Evolutionary conservation across 2,113 vertebrate species (phyloP).

Genomic region (Grus americana): DNA sequence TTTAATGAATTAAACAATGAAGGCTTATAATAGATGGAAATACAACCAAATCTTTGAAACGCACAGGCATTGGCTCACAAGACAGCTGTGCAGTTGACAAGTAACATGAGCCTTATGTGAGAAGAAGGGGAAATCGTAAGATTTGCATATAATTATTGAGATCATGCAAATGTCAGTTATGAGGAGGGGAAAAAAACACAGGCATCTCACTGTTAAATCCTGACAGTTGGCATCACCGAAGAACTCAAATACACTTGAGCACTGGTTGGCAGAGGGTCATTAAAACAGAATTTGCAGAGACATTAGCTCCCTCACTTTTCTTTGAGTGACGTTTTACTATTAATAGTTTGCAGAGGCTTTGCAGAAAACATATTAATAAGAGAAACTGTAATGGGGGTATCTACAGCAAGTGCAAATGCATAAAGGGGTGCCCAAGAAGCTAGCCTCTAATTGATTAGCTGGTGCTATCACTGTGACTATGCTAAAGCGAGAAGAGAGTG

Average conservation of each 20-base stretch:
- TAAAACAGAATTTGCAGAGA: constrained; percentile 90
- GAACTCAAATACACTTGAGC: constrained; percentile 88
- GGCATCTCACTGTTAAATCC: constrained; percentile 87
- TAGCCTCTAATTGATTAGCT: constrained; percentile 83
- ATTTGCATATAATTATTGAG: constrained; percentile 91
- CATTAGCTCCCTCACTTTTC: constrained; percentile 87
- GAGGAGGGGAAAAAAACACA: constrained; percentile 76
- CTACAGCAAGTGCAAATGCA: constrained; percentile 78
- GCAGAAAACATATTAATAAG: constrained; percentile 88
- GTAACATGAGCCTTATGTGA: constrained; percentile 88
- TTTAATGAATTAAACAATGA: constrained; percentile 87
- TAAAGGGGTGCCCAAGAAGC: constrained; percentile 74
- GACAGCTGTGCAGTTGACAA: constrained; percentile 88
- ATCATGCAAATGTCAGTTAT: constrained; percentile 91
- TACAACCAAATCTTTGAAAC: constrained; percentile 84
- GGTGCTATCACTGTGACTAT: constrained; percentile 76
- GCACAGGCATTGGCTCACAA: constrained; percentile 81
- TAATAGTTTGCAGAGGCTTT: constrained; percentile 88
- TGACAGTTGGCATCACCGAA: constrained; percentile 88
- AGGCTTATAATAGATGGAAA: constrained; percentile 84
- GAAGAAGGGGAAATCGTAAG: constrained; percentile 85
- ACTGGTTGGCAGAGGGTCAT: constrained; percentile 88
- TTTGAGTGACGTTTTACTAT: constrained; percentile 90
- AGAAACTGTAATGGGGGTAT: constrained; percentile 80
- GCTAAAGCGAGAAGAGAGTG: constrained; percentile 74